Conservation (phyloP, 2,797 vertebrate species). For the Poecilia wingei region DNA sequence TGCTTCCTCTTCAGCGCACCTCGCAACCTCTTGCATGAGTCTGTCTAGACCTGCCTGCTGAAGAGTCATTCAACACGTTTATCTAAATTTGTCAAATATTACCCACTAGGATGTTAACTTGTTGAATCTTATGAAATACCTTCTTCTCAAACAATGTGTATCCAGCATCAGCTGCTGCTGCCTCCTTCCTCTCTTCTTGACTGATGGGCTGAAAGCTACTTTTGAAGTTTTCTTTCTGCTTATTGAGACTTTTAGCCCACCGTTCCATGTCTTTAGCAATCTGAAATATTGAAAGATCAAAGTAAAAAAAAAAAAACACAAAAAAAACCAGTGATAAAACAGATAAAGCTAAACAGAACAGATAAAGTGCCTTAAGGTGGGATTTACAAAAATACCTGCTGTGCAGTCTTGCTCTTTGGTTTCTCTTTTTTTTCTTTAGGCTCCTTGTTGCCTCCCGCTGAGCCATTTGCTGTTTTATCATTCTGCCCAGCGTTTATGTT, state of each 20-base stretch:
- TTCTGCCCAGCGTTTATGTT: constrained; percentile 65
- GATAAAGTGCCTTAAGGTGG: not conserved
- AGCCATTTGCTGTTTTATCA: constrained; percentile 37
- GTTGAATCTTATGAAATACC: constrained; percentile 74
- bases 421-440: constrained; percentile 97
- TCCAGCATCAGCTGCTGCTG: constrained; percentile 95
- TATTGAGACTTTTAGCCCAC: constrained; percentile 99
- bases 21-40: constrained; percentile 86
- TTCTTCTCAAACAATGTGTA: constrained; percentile 98
- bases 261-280: constrained; percentile 99
- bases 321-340: not conserved
- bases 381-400: constrained; percentile 83
- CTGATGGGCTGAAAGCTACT: constrained; percentile 94
- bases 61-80: not conserved
- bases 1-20: constrained; percentile 85
- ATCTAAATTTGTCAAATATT: not conserved
- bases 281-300: constrained; percentile 67
- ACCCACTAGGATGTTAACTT: not conserved
- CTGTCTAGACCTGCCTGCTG: constrained; percentile 89
- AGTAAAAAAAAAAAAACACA: no score
- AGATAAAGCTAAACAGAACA: not conserved
- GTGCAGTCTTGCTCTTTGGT: constrained; percentile 98
- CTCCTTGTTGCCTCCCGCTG: constrained; percentile 81
- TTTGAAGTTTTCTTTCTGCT: constrained; percentile 98
- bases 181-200: constrained; percentile 93